Conservation (phyloP, 2,113 vertebrate species). For the Hemiscyllium ocellatum region DNA sequence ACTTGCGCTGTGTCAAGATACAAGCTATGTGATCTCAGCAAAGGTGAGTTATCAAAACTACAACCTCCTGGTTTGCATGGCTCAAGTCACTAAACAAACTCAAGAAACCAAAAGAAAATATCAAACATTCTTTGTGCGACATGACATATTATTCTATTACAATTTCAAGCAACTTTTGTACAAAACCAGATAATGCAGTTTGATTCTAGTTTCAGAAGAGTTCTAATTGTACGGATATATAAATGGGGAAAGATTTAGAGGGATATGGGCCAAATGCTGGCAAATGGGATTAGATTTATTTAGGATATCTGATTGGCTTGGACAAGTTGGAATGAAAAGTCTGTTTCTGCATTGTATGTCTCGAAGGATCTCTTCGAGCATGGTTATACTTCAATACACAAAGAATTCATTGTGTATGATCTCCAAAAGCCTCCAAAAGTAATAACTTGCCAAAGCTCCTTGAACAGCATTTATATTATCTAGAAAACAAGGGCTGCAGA, state of each 20-base stretch:
- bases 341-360: no score
- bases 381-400: no score
- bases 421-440: no score
- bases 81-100: background rate
- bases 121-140: background rate
- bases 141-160: background rate
- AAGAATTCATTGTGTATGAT: no score
- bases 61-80: background rate
- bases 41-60: background rate
- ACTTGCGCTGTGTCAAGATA: background rate
- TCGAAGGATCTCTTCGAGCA: background rate
- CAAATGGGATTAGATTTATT: no score
- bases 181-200: background rate
- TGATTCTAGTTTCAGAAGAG: background rate
- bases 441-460: no score
- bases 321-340: no score
- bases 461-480: no score
- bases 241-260: no score
- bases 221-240: background rate
- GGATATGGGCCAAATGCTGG: no score
- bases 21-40: background rate
- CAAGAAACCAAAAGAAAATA: background rate
- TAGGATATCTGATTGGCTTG: no score
- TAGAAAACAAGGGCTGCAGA: no score
- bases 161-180: background rate